Percentiles rank a stretch among this genome's conserved stretches.
Conservation (phyloP, 2,113 vertebrate species). For the Ptyas mucosa region DNA sequence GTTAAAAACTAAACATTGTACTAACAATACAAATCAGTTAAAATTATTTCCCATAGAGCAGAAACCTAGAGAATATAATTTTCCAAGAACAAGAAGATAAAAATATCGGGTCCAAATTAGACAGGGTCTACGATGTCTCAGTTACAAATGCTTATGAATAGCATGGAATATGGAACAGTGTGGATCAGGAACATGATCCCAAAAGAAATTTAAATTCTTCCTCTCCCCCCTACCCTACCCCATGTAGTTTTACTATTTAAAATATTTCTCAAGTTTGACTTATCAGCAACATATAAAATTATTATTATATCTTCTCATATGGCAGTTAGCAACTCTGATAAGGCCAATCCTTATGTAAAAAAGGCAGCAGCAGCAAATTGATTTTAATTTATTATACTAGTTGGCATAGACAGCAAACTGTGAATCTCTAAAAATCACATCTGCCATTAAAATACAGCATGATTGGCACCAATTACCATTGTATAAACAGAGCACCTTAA, state of each 20-base stretch:
- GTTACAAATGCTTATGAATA: background rate
- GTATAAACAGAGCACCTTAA: background rate
- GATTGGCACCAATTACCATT: background rate
- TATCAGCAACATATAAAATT: background rate
- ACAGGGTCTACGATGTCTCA: background rate
- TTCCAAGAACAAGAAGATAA: background rate
- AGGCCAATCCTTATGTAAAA: background rate
- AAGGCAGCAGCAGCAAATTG: background rate
- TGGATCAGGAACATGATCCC: background rate
- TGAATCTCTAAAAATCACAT: background rate
- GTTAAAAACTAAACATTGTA: background rate
- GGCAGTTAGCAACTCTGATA: background rate
- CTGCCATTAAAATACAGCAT: background rate
- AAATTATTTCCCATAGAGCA: background rate
- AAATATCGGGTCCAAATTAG: background rate
- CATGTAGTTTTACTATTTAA: background rate
- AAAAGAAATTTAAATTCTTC: background rate
- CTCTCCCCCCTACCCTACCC: accelerated
- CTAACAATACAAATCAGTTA: background rate
- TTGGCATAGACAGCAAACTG: background rate
- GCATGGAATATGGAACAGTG: background rate
- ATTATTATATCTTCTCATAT: background rate
- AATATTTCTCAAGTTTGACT: background rate
- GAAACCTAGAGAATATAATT: background rate
- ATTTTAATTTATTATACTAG: background rate